A percentile compares a stretch with the other conserved stretches of the same genome.
phyloP scores from a whole-genome alignment of 2,113 vertebrate genomes.

The Pelusios castaneus region DNA sequence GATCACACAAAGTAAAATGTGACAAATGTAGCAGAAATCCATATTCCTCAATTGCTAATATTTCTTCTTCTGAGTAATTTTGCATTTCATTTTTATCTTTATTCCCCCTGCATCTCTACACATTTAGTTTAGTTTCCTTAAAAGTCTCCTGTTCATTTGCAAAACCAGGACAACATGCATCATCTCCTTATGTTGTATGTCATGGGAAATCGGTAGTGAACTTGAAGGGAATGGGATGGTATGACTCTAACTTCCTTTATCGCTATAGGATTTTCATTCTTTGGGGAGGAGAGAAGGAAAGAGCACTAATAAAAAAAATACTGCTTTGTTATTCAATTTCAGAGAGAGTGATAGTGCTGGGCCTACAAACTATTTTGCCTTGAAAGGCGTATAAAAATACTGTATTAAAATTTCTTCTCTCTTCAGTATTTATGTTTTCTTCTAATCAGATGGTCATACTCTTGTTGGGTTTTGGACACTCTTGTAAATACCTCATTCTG shows the following conservation, averaged over 20 bases:
- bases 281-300: neutral
- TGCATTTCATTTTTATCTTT: neutral
- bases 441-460: neutral
- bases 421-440: neutral
- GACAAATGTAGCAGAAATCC: neutral
- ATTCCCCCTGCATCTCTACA: neutral
- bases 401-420: neutral
- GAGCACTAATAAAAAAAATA: neutral
- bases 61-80: neutral
- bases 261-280: neutral
- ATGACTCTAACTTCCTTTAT: neutral
- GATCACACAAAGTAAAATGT: neutral
- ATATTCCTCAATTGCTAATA: neutral
- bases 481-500: neutral
- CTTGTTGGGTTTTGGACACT: neutral
- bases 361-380: neutral
- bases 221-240: neutral
- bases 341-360: neutral
- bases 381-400: neutral
- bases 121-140: neutral
- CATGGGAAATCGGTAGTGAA: neutral
- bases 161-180: neutral
- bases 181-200: rapidly evolving
- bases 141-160: neutral
- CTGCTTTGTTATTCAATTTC: neutral